These are phyloP conservation scores for Damaliscus lunatus DNA, from an alignment of 2,113 vertebrate species.

Conservation along the genomic window DNA sequence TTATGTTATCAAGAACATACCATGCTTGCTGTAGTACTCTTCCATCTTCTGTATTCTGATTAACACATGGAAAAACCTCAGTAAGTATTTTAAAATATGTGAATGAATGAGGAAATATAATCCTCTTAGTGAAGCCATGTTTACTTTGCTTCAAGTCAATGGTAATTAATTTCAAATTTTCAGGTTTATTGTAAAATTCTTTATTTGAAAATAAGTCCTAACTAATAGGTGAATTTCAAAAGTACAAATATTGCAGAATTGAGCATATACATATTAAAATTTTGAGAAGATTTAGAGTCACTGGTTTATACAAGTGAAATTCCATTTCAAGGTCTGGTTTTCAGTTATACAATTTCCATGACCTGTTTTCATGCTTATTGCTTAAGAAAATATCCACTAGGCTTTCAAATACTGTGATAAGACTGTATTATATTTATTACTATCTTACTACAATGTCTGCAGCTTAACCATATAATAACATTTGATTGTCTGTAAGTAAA, in stretches of 20 bases:
- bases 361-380: neutral
- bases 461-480: neutral
- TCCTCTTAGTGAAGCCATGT: neutral
- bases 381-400: neutral
- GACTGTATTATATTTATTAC: neutral
- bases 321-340: neutral
- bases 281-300: neutral
- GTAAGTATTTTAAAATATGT: neutral
- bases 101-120: neutral
- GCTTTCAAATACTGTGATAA: neutral
- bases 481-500: neutral
- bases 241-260: neutral
- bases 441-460: neutral
- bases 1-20: neutral
- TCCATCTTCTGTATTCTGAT: neutral
- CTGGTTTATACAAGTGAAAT: neutral
- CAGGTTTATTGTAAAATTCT: neutral
- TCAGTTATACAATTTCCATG: neutral
- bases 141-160: neutral
- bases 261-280: neutral
- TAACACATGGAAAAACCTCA: neutral
- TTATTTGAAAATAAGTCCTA: neutral
- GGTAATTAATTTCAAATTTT: neutral
- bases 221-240: neutral
- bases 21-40: neutral